Conservation (phyloP, 2,797 vertebrate genomes). For the Dipus sagitta region DNA sequence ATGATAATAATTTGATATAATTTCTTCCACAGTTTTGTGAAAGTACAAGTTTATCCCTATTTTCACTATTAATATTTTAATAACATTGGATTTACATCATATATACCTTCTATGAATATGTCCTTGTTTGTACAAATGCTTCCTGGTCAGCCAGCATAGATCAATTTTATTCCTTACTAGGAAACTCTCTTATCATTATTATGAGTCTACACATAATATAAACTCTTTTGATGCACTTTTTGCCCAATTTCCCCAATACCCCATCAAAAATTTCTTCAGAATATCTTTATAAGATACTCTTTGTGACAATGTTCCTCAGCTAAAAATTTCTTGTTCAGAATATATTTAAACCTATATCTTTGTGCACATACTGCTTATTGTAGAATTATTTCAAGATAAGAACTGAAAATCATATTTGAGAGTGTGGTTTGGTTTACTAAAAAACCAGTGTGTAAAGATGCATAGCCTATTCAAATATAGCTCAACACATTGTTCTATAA, state of each 20-base stretch:
- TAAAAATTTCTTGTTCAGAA: constrained; percentile 5
- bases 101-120: neutral
- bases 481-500: constrained; percentile 38
- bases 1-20: neutral
- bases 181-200: neutral
- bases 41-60: neutral
- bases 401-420: neutral
- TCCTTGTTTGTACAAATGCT: neutral
- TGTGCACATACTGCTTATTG: neutral
- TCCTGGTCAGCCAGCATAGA: neutral
- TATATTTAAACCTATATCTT: neutral
- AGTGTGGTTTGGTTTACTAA: constrained; percentile 26
- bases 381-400: neutral
- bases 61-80: constrained; percentile 56
- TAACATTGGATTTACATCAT: neutral
- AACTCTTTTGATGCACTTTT: neutral
- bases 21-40: constrained; percentile 31
- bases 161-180: neutral
- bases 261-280: neutral
- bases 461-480: constrained; percentile 35
- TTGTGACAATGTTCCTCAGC: neutral
- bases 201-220: neutral
- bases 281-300: neutral
- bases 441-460: constrained; percentile 20
- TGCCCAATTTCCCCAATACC: neutral